Base-by-base conservation (phyloP, 2,113 vertebrate species). In the Labeo catla region DNA sequence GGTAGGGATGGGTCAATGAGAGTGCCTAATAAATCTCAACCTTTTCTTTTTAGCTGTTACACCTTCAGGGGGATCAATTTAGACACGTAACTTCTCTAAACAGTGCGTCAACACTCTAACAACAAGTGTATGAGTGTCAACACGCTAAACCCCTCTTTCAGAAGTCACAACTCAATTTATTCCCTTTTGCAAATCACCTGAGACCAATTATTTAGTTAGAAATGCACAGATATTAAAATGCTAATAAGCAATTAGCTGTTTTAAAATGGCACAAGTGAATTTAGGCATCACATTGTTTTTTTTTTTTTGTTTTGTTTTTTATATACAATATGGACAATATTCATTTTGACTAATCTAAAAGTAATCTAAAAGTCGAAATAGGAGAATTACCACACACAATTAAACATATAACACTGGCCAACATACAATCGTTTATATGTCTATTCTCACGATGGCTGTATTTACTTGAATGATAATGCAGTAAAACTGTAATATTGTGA, bases 1-100 rank as follows among this genome's bases (percentile, higher is more conserved):
- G 68, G 36, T 43, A 54, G 50, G 68, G 72, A 52, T 77, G n/a
- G 21, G 74, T 50, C 76, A 77, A 77, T 19, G 28, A 52, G 76
- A 19, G 23, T 52, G 47, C 1, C 2, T 36, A 36, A 10, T 49
- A 49, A 76, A 76, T 76, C 43, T 28, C n/a, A 23, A 47, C 39
- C 43, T 73, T 47, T n/a, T 23, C 21, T 13, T 73, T 74, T 23
- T 49, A 74, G 21, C 72, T 28, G 72, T 1, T 12, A 45, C 13
- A 39, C 9, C 68, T 72, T 72, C 45, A 45, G 5, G 10, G n/a
- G 45, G 21, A 76, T 49, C 10, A 11, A 49, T 76, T 76, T 49
- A 15, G 72, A 76, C 10, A 8, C 11, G n/a, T 8, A 23, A 7
- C 5, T 76, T 49, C 11, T 15, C 72, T 13, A 11, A 76, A 11